Conservation (phyloP, 2,888 invertebrate genomes). For the Ophion costatus region DNA sequence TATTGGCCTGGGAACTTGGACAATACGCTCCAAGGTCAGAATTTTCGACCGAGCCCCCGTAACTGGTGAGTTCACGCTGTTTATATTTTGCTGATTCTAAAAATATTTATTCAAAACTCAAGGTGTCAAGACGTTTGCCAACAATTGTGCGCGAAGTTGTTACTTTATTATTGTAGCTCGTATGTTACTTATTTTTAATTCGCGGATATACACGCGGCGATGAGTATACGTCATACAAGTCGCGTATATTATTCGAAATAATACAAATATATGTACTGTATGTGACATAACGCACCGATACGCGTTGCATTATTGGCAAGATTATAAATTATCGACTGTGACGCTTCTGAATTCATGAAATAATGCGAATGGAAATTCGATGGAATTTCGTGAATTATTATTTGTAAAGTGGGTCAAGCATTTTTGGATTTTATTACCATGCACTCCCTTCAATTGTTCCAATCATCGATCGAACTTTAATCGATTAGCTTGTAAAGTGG, state of each 20-base stretch:
- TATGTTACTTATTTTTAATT: conserved; percentile 5
- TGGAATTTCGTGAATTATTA: background rate
- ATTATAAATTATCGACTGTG: background rate
- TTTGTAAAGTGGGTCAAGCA: background rate
- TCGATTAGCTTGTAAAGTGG: background rate
- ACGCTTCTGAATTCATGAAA: background rate
- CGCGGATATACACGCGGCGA: background rate
- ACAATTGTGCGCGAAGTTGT: conserved; percentile 9
- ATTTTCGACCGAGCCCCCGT: conserved; percentile 24
- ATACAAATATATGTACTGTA: background rate
- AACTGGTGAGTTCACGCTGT: conserved; percentile 49
- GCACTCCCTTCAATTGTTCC: conserved; percentile 20
- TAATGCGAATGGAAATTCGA: background rate
- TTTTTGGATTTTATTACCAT: background rate
- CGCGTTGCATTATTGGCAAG: background rate
- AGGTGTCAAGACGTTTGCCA: conserved; percentile 48
- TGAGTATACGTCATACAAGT: background rate
- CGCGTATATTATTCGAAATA: background rate
- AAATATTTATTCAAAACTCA: conserved; percentile 57
- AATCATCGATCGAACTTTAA: conserved; percentile 52
- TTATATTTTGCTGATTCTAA: conserved; percentile 27
- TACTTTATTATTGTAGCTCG: conserved; percentile 1
- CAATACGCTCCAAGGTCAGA: conserved; percentile 33
- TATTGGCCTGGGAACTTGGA: conserved; percentile 44
- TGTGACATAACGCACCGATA: background rate